Percentiles rank a stretch among this genome's conserved stretches.
Conservation (phyloP, 2,797 vertebrate species). For the Lerista edwardsae region DNA sequence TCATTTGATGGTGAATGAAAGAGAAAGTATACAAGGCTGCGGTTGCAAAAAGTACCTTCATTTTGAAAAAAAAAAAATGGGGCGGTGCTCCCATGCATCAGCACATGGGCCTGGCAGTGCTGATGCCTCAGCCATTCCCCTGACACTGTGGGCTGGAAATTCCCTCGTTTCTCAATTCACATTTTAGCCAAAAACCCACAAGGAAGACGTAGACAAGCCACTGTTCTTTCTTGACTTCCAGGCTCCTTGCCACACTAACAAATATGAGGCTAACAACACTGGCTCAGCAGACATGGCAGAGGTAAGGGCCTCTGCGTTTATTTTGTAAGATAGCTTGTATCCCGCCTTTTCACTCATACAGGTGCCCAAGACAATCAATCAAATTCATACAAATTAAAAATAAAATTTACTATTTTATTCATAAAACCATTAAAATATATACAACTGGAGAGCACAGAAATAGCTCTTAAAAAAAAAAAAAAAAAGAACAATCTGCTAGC, state of each 20-base stretch:
- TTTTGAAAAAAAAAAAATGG: neutral
- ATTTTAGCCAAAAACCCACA: neutral
- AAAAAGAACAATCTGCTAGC: no score
- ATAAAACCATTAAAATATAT: no score
- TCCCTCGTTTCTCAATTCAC: neutral
- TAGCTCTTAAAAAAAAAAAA: no score
- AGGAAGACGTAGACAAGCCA: neutral
- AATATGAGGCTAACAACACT: neutral
- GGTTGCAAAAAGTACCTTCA: neutral
- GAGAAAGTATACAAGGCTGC: neutral
- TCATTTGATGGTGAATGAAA: neutral
- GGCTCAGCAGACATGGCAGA: neutral
- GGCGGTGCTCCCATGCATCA: neutral
- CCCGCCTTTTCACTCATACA: no score
- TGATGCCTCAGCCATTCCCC: neutral
- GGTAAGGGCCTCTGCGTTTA: neutral
- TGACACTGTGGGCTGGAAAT: neutral
- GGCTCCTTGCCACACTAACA: no score
- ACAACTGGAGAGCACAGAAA: no score
- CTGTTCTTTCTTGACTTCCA: no score
- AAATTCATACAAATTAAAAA: no score
- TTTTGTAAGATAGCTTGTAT: neutral
- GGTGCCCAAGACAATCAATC: no score
- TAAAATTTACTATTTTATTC: no score
- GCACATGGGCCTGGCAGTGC: neutral